Percentiles rank a stretch among this genome's conserved stretches.
These are phyloP conservation scores for Esox lucius DNA, from an alignment of 2,797 vertebrate species.

Conservation along the genomic window DNA sequence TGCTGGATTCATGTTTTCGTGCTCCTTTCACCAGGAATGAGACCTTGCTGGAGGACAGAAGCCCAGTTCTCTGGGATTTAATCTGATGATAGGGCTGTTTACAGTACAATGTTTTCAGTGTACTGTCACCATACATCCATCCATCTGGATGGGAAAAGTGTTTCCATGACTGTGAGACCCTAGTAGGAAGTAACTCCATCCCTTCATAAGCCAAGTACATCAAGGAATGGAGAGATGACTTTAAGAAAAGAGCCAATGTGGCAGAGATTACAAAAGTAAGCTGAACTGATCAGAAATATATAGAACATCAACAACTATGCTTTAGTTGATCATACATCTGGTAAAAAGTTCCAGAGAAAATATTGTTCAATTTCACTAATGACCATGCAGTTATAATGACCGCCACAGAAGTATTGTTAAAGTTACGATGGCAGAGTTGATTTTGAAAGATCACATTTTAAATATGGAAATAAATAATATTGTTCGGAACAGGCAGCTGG, in stretches of 20 bases:
- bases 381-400: conserved; percentile 83
- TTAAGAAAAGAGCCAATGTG: conserved; percentile 63
- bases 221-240: conserved; percentile 65
- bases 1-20: conserved; percentile 69
- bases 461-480: conserved; percentile 62
- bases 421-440: conserved; percentile 81
- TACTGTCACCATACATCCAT: conserved; percentile 63
- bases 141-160: conserved; percentile 61
- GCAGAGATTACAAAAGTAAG: conserved; percentile 51
- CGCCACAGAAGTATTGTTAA: conserved; percentile 83
- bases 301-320: conserved; percentile 54
- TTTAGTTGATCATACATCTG: conserved; percentile 70
- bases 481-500: conserved; percentile 79
- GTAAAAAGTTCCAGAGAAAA: conserved; percentile 62
- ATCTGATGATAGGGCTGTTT: conserved; percentile 69
- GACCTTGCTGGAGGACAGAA: conserved; percentile 69
- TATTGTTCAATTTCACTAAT: conserved; percentile 74
- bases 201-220: conserved; percentile 71
- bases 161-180: conserved; percentile 61
- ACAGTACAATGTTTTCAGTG: too few relatives aligned
- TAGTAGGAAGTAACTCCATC: conserved; percentile 74
- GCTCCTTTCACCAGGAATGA: conserved; percentile 50
- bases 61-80: conserved; percentile 56
- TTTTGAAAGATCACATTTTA: conserved; percentile 42
- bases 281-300: conserved; percentile 63